Conservation (phyloP, 2,888 invertebrate genomes). For the Himalopsyche japonica region DNA sequence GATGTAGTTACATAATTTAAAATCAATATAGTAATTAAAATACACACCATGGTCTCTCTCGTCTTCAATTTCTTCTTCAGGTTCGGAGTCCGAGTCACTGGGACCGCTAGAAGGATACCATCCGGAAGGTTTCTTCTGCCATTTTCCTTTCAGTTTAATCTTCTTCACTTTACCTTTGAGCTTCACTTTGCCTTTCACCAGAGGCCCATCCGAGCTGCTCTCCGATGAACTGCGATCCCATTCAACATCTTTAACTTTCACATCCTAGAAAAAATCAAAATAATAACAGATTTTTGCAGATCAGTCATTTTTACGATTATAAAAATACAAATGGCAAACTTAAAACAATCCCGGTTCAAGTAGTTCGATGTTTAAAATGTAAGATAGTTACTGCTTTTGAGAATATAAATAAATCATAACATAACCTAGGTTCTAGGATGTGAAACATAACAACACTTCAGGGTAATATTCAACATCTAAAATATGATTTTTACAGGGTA, state of each 20-base stretch:
- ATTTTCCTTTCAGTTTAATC: conserved; percentile 45
- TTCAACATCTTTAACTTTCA: conserved; percentile 17
- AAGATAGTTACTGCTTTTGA: no score
- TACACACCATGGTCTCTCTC: not conserved
- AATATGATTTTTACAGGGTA: no score
- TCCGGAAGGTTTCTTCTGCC: conserved; percentile 36
- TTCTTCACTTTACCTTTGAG: conserved; percentile 51
- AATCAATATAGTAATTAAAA: no score
- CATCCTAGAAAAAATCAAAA: not conserved
- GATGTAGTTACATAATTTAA: no score
- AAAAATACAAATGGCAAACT: no score
- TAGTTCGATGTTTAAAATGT: no score
- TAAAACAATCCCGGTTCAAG: no score
- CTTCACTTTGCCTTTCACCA: conserved; percentile 48
- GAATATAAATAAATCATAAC: no score
- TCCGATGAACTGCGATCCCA: conserved; percentile 34
- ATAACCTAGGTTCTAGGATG: no score
- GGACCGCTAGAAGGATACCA: conserved; percentile 36
- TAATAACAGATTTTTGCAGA: not conserved
- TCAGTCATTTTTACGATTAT: no score
- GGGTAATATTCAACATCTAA: no score
- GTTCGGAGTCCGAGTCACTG: conserved; percentile 39
- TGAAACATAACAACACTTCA: no score
- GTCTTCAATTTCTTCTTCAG: conserved; percentile 47
- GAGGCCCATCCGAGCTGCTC: conserved; percentile 42